Evolutionary conservation across 2,113 vertebrate species (phyloP).

Genomic region (Marmota flaviventris): DNA sequence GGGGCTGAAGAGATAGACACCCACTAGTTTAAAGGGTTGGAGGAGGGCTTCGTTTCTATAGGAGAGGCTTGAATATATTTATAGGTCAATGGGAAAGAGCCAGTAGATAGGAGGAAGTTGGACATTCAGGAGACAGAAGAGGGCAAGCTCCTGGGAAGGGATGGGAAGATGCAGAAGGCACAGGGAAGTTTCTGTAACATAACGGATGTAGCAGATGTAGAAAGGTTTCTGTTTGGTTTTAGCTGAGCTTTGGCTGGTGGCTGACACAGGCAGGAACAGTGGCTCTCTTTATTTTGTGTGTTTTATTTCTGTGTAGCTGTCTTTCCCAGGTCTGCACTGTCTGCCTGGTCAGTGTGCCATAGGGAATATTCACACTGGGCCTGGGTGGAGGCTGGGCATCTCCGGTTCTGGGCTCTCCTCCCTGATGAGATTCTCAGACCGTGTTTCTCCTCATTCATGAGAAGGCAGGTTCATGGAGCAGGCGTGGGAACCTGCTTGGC

Average conservation of each 20-base stretch:
- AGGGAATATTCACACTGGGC: constrained; percentile 37
- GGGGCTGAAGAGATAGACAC: not conserved
- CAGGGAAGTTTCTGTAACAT: not conserved
- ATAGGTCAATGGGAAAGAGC: constrained; percentile 26
- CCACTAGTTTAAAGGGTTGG: not conserved
- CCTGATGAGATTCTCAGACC: constrained; percentile 82
- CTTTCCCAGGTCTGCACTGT: not conserved
- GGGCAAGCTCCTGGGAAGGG: not conserved
- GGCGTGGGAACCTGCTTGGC: constrained; percentile 76
- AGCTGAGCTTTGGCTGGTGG: not conserved
- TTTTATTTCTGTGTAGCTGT: not conserved
- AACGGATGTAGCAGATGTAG: not conserved
- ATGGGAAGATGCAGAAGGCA: not conserved
- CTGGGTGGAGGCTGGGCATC: constrained; percentile 36
- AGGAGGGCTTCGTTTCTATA: not conserved
- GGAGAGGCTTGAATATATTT: not conserved
- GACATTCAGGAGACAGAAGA: not conserved
- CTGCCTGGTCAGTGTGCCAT: constrained; percentile 10
- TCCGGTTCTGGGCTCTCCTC: constrained; percentile 49
- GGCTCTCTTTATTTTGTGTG: not conserved
- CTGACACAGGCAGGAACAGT: not conserved
- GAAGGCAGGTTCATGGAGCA: constrained; percentile 61
- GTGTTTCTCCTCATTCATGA: constrained; percentile 75
- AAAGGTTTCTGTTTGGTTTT: constrained; percentile 24
- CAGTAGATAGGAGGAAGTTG: not conserved